Base-by-base conservation (phyloP, 2,888 invertebrate genomes). In the Tetheella fluctuosa region DNA sequence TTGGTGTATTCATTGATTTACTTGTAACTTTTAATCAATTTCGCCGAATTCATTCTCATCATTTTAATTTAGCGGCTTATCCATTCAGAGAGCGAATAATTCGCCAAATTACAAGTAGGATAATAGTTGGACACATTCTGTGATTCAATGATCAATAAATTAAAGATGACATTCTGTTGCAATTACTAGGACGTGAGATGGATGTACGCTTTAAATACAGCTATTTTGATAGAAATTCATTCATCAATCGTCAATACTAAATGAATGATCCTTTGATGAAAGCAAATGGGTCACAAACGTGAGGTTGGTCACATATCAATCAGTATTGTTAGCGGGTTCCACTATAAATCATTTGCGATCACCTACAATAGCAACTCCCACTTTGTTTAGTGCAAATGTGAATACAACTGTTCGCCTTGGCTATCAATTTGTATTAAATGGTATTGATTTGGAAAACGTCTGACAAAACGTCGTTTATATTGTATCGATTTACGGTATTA, bases 281-380 rank as follows among this genome's bases (percentile, higher is more conserved):
- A 76, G 75, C 78, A 85, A 90, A 89, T 89, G 81, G 79, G 68
- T 81, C 84, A 81, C 84, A 74, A 84, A 85, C 77, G 73, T 77
- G 73, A 79, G 78, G 78, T 80, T 82, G 77, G 81, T 83, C 82
- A 81, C 83, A 82, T 83, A 85, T 88, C 85, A 86, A 88, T 88
- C 83, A 84, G 77, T 64, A 79, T 83, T 81, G 81, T 81, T 13
- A 67, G 67, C 67, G 57, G 55, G 62, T 63, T 71, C 64, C 70
- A 66, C 71, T 70, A 73, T 86, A 81, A 86, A 85, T 88, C 82
- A 86, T 85, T 84, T 73, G 74, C 77, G 71, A 79, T 70, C 64
- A 63, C 71, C 70, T 67, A 82, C 79, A 86, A 82, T 82, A 74
- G 70, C 69, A 72, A 73, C 83, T 74, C 84, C 83, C 81, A 86